Evolutionary conservation across 2,888 invertebrate species (phyloP).

Genomic region (Prenolepis imparis): DNA sequence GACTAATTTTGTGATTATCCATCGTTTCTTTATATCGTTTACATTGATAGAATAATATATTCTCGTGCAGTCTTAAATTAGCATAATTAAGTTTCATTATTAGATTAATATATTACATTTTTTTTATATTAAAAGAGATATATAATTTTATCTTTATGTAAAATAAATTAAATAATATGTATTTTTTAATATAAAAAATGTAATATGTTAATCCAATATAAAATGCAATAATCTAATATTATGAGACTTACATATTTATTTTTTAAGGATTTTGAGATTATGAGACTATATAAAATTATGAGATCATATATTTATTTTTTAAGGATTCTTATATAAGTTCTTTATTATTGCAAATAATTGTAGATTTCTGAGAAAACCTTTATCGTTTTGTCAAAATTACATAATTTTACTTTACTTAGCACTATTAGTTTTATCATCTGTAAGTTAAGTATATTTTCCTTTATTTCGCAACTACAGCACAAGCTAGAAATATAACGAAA

Average conservation of each 20-base stretch:
- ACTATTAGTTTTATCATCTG: neutral
- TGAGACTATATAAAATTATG: neutral
- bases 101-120: neutral
- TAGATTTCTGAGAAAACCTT: neutral
- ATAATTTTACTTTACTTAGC: neutral
- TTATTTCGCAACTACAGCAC: neutral
- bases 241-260: too few relatives aligned
- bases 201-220: too few relatives aligned
- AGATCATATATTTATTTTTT: neutral
- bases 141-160: too few relatives aligned
- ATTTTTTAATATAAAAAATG: too few relatives aligned
- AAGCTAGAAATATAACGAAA: neutral
- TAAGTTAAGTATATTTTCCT: neutral
- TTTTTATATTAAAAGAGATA: neutral
- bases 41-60: slow-evolving; percentile 20
- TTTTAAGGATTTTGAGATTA: too few relatives aligned
- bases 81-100: neutral
- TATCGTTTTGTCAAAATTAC: neutral
- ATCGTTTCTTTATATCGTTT: slow-evolving; percentile 53
- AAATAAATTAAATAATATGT: too few relatives aligned
- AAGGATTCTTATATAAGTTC: neutral
- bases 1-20: slow-evolving; percentile 78
- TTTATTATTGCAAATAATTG: neutral
- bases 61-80: neutral
- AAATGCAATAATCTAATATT: too few relatives aligned